These are phyloP conservation scores for Ophion ventricosus DNA, from an alignment of 2,888 invertebrate genomes.

Conservation along the genomic window DNA sequence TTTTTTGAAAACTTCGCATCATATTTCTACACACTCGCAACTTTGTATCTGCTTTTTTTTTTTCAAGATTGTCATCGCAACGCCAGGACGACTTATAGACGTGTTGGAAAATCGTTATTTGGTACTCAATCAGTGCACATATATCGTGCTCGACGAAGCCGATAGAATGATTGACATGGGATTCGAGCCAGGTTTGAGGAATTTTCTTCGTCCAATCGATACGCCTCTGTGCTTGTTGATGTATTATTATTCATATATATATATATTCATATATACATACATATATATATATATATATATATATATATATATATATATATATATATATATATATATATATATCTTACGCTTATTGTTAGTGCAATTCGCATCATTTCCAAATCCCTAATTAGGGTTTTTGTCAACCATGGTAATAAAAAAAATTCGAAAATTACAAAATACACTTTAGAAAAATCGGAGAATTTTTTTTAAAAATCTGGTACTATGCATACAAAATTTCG, in stretches of 20 bases:
- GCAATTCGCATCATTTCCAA: too few relatives aligned
- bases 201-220: slow-evolving; percentile 6
- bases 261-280: too few relatives aligned
- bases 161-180: slow-evolving; percentile 99
- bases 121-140: slow-evolving; percentile 98
- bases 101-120: slow-evolving; percentile 99
- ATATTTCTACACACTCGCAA: background rate
- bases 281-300: too few relatives aligned
- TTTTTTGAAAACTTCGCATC: background rate
- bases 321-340: too few relatives aligned
- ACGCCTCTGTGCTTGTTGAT: background rate
- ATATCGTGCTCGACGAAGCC: slow-evolving; percentile 97
- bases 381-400: too few relatives aligned
- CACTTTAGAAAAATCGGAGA: too few relatives aligned
- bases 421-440: too few relatives aligned
- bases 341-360: too few relatives aligned
- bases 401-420: too few relatives aligned
- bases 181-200: slow-evolving; percentile 91
- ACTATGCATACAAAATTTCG: too few relatives aligned
- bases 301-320: too few relatives aligned
- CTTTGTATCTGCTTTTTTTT: slow-evolving; percentile 37
- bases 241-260: background rate
- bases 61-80: slow-evolving; percentile 96
- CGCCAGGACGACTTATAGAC: slow-evolving; percentile 99
- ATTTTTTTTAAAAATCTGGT: too few relatives aligned